These are phyloP conservation scores for Talpa occidentalis DNA, from an alignment of 2,113 vertebrate genomes.

Conservation along the genomic window DNA sequence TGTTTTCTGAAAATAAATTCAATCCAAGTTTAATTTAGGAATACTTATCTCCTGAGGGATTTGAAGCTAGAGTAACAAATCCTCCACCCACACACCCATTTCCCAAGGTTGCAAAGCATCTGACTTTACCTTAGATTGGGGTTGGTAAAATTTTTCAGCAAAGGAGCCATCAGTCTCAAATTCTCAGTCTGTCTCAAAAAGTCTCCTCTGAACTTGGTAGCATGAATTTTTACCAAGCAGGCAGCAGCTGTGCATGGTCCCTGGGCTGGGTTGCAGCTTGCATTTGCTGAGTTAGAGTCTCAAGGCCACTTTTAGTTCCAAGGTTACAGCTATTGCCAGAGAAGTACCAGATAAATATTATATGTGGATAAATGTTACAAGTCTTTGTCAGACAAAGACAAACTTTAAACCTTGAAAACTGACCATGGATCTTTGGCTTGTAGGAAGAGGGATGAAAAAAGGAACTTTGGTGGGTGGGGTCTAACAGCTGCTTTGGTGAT, in stretches of 20 bases:
- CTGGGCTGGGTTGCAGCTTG: too few relatives aligned
- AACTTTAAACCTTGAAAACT: too few relatives aligned
- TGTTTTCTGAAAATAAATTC: not conserved
- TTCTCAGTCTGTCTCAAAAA: not conserved
- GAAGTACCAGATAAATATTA: too few relatives aligned
- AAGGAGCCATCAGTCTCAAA: not conserved
- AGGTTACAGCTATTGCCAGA: too few relatives aligned
- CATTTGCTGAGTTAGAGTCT: too few relatives aligned
- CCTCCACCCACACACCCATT: not conserved
- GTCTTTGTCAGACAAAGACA: too few relatives aligned
- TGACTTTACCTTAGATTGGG: not conserved
- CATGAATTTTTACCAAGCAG: not conserved
- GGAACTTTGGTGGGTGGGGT: too few relatives aligned
- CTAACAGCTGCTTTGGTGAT: too few relatives aligned
- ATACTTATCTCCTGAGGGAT: not conserved
- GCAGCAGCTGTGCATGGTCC: not conserved
- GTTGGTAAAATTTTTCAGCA: not conserved
- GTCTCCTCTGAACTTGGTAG: not conserved
- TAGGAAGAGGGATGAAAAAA: too few relatives aligned
- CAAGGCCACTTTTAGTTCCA: too few relatives aligned
- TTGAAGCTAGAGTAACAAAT: not conserved
- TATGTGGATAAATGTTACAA: too few relatives aligned
- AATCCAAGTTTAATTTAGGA: not conserved
- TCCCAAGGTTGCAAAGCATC: not conserved
- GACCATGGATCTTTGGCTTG: too few relatives aligned